Conservation (phyloP, 1,140 invertebrate species). For the Leptinotarsa defecta region DNA sequence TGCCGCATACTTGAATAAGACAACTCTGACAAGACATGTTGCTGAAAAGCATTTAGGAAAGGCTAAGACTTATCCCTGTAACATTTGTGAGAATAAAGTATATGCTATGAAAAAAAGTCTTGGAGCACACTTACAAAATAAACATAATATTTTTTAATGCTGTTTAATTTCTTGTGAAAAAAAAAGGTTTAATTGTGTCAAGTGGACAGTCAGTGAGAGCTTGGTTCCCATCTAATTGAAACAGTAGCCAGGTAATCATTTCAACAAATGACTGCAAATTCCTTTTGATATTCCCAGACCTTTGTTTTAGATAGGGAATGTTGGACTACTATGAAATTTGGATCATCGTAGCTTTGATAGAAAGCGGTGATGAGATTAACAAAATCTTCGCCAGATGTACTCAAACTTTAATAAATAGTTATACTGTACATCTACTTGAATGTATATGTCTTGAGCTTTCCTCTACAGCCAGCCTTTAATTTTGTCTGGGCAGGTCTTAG, state of each 20-base stretch:
- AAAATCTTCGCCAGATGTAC: too few relatives aligned
- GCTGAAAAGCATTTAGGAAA: conserved; percentile 35
- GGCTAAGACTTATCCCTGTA: conserved; percentile 26
- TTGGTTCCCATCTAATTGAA: not conserved
- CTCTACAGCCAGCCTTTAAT: too few relatives aligned
- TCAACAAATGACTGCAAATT: not conserved
- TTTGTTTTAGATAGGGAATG: too few relatives aligned
- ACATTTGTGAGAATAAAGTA: conserved; percentile 27
- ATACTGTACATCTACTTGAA: too few relatives aligned
- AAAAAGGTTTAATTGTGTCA: not conserved
- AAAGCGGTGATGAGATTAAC: too few relatives aligned
- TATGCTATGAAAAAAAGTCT: conserved; percentile 34
- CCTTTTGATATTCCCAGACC: not conserved
- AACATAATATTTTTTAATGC: conserved; percentile 29
- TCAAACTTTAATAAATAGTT: too few relatives aligned
- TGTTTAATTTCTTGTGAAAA: conserved; percentile 4
- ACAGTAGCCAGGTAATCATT: not conserved
- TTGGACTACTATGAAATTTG: too few relatives aligned
- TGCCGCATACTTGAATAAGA: conserved; percentile 41
- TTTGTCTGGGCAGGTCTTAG: too few relatives aligned
- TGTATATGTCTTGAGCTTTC: too few relatives aligned
- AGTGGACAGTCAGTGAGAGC: not conserved
- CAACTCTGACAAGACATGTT: conserved; percentile 41
- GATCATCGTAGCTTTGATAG: too few relatives aligned
- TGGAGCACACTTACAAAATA: conserved; percentile 25